Conservation (phyloP, 2,888 invertebrate species). For the Hanleya hanleyi region DNA sequence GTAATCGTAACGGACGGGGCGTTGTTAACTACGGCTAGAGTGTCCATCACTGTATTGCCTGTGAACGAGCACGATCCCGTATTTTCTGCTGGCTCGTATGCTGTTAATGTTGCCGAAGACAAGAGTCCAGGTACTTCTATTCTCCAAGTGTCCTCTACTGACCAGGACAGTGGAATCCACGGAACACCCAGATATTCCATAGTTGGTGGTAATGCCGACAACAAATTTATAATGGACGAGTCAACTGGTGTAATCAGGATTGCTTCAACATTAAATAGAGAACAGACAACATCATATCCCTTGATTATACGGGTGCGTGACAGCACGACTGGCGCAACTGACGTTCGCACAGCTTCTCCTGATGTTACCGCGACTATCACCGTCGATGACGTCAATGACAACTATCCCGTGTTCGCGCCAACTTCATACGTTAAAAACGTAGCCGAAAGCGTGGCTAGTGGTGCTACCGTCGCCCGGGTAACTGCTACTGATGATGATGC, state of each 20-base stretch:
- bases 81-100: conserved; percentile 36
- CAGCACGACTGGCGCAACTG: not conserved
- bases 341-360: not conserved
- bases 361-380: conserved; percentile 8
- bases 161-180: conserved; percentile 41
- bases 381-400: conserved; percentile 24
- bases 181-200: conserved; percentile 35
- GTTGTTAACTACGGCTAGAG: not conserved
- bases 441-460: not conserved
- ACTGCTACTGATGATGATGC: conserved; percentile 14
- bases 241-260: conserved; percentile 42
- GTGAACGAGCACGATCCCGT: not conserved
- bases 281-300: conserved; percentile 28
- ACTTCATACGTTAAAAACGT: not conserved
- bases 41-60: not conserved
- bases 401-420: conserved; percentile 9
- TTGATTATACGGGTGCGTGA: conserved; percentile 27
- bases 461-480: not conserved
- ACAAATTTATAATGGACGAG: conserved; percentile 13
- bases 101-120: conserved; percentile 40
- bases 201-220: not conserved
- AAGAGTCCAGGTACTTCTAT: conserved; percentile 19
- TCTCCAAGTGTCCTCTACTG: conserved; percentile 40
- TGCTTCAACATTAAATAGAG: conserved; percentile 42
- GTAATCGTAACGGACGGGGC: not conserved